Evolutionary conservation across 2,888 invertebrate species (phyloP), one percentile per base, ranked within the genome.

Genomic region (Ichneumoninae sp.): DNA sequence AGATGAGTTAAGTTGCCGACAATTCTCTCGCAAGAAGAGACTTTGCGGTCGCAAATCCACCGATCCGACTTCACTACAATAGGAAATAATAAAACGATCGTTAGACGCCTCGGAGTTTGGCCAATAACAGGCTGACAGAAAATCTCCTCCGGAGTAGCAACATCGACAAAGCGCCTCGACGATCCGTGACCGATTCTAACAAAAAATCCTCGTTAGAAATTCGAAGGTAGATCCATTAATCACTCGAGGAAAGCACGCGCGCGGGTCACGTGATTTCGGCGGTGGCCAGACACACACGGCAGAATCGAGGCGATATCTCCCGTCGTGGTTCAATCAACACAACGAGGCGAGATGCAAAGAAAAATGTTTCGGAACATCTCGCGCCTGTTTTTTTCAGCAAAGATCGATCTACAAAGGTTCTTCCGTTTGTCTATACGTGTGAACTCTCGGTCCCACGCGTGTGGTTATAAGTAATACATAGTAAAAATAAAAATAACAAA

Each of bases 151-250:
- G 57, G 8, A 57, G 57, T 57, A 8, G 33, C 65, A 66, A 50
- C 68, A 73, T 76, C 71, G 47, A 69, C 77, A 65, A 77, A 77
- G 73, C 74, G 26, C 36, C 36, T 57, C 54, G 40, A 22, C 22
- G 36, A 81, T 68, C 71, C 79, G 52, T 79, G 79, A 85, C 75
- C 69, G 54, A 79, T 36, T 79, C 50, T 52, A 79, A 85, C 66
- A 60, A 60, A 66, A 74, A 85, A 76, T 79, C 79, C 78, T 85
- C 71, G 75, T 81, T 76, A 82, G 75, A 66, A 79, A 65, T 52
- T 26, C 79, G 10, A 80, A 73, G 52, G 60, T 50, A 75, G 71
- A 82, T 82, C 76, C 82, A 85, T 85, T 80, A 82, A 85, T 82
- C 85, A 79, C 54, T 57, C 16, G 65, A 44, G 33, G 50, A 13